Evolutionary conservation across 2,797 vertebrate species (phyloP), one percentile per base, ranked within the genome.

Genomic region (Phrynocephalus guinanensis): DNA sequence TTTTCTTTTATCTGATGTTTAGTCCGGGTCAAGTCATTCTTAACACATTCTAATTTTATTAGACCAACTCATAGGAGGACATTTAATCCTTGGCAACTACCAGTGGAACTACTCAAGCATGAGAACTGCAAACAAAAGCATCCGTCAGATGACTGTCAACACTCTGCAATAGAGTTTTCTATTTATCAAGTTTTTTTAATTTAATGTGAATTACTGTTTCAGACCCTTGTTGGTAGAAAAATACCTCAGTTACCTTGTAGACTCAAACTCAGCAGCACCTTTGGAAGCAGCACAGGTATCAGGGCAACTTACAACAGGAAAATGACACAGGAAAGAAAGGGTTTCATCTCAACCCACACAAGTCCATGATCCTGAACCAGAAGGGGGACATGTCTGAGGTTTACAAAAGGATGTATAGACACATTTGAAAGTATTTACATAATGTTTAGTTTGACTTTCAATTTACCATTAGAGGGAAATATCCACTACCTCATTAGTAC

Each of bases 31-130:
- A 91, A 60, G 38, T 83, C 89, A 50, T 80, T 30, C 76, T 94
- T 94, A 95, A 91, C 94, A 91, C 93, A 90, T 93, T 88, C 79
- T 87, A 95, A 94, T 94, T 86, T 88, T 92, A 93, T 83, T 88
- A 93, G 78, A 92, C 88, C 88, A 94, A 86, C 60, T 90, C 87
- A 75, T 63, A 33, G 87, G 90, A 94, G 89, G 88, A 83, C 86
- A 90, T 70, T 50, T 92, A 92, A 93, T 91, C 94, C 79, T 86
- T 93, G 88, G 90, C 89, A 89, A 86, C 92, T 89, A 88, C 79
- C 87, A 90, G 38, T 76, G 44, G 90, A 93, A 91, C 85, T 89
- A 92, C 50, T 89, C 91, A 89, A 82, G 66, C 87, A 85, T 82
- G 83, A 84, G 80, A 91, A 88, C 88, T 76, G 60, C 48, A 89